A percentile compares a stretch with the other conserved stretches of the same genome.
Evolutionary conservation across 1,140 invertebrate genomes (phyloP).

Genomic region (Archegozetes longisetosus): DNA sequence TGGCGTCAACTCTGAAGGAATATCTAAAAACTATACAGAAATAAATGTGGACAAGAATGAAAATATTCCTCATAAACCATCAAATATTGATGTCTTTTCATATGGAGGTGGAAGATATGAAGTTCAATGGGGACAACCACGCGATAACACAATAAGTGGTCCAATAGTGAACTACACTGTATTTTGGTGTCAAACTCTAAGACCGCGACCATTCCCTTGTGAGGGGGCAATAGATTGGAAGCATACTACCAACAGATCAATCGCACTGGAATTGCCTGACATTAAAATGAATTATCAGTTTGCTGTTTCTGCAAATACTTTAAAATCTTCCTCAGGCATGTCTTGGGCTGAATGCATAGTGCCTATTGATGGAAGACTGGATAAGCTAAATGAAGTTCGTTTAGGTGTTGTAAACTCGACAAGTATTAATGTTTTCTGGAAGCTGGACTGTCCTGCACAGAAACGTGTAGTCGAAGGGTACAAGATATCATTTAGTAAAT

Average conservation of each 20-base stretch:
- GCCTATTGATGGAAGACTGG: constrained; percentile 9
- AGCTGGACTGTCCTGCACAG: constrained; percentile 10
- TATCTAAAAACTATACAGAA: constrained; percentile 4
- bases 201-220: not conserved
- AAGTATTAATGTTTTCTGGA: constrained; percentile 6
- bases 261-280: not conserved
- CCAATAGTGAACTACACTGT: not conserved
- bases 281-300: constrained; percentile 11
- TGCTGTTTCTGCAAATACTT: constrained; percentile 4
- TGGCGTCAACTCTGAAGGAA: constrained; percentile 5
- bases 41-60: constrained; percentile 15
- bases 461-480: constrained; percentile 8
- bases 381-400: not conserved
- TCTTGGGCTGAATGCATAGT: constrained; percentile 15
- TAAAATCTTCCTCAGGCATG: constrained; percentile 11
- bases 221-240: constrained; percentile 1
- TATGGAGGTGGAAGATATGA: constrained; percentile 4
- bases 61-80: constrained; percentile 10
- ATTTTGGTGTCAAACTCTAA: constrained; percentile 10
- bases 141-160: not conserved
- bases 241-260: not conserved
- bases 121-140: constrained; percentile 8
- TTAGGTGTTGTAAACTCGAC: constrained; percentile 8
- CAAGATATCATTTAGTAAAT: constrained; percentile 8
- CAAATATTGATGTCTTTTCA: constrained; percentile 9